Evolutionary conservation across 2,888 invertebrate species (phyloP), one percentile per base, ranked within the genome.

Genomic region (Epiblema foenella): DNA sequence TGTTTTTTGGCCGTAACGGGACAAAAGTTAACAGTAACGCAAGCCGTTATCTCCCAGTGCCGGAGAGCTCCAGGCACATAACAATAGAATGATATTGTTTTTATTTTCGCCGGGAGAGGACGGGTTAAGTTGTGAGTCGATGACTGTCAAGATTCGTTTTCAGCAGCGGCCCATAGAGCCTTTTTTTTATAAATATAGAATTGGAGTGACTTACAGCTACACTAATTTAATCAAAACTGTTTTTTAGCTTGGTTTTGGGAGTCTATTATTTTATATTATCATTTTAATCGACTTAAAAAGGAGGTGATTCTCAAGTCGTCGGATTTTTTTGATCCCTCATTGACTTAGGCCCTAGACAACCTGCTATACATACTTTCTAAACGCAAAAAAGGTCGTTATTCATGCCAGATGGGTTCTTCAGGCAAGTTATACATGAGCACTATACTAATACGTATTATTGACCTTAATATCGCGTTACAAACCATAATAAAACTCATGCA

Each of bases 381-480:
- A n/a, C n/a, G n/a, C n/a, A n/a, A n/a, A n/a, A n/a, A n/a, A n/a
- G n/a, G n/a, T n/a, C n/a, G n/a, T n/a, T n/a, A n/a, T n/a, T n/a
- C n/a, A n/a, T n/a, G n/a, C n/a, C n/a, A n/a, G n/a, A n/a, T n/a
- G n/a, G n/a, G n/a, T n/a, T n/a, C n/a, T n/a, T n/a, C n/a, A n/a
- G n/a, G n/a, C n/a, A 18, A 17, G 20, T 52, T 4, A 52, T 24
- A 24, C 24, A 8, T 12, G 15, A 7, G 15, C 15, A 15, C 12
- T 54, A 12, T 15, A 54, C 24, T 54, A 24, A n/a, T n/a, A n/a
- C n/a, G 12, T 60, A n/a, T 62, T 62, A 11, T 59, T 51, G 62
- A 62, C 62, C 49, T 62, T 62, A 56, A 33, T 46, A 56, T 57
- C 58, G 66, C 66, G 66, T 59, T 67, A 12, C 39, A 17, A 51